A percentile compares a stretch with the other conserved stretches of the same genome.
These are phyloP conservation scores for Apocheima hispidaria DNA, from an alignment of 2,888 invertebrate genomes.

Conservation along the genomic window DNA sequence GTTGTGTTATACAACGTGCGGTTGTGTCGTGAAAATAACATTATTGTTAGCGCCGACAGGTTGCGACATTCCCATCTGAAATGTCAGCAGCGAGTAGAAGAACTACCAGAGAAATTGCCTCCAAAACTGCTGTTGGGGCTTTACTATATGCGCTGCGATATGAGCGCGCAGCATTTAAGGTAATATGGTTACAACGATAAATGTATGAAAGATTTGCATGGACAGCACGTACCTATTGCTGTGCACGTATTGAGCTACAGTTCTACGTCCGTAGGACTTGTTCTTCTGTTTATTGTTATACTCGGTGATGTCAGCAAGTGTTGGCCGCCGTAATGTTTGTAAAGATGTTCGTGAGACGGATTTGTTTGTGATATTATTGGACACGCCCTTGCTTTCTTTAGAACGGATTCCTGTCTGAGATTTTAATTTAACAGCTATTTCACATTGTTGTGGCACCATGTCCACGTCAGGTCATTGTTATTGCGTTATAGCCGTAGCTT, in stretches of 20 bases:
- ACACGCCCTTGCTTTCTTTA: conserved; percentile 27
- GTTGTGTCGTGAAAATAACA: conserved; percentile 36
- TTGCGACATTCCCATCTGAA: conserved; percentile 39
- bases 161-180: background rate
- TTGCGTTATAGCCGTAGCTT: background rate
- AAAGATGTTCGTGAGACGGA: conserved; percentile 13
- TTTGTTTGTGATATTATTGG: conserved; percentile 25
- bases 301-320: conserved; percentile 11
- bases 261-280: background rate
- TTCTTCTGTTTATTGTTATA: background rate
- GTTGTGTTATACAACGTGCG: conserved; percentile 26
- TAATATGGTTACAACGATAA: too few species aligned
- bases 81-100: conserved; percentile 32
- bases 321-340: conserved; percentile 25
- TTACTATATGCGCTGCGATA: background rate
- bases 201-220: background rate
- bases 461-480: background rate
- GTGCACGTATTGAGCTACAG: background rate
- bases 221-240: background rate
- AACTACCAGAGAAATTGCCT: background rate
- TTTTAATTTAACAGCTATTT: conserved; percentile 9
- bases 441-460: conserved; percentile 6
- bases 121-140: background rate
- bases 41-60: conserved; percentile 36
- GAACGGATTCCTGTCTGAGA: conserved; percentile 15